Evolutionary conservation across 2,888 invertebrate species (phyloP), one percentile per base, ranked within the genome.

Genomic region (Rhagonycha fulva): DNA sequence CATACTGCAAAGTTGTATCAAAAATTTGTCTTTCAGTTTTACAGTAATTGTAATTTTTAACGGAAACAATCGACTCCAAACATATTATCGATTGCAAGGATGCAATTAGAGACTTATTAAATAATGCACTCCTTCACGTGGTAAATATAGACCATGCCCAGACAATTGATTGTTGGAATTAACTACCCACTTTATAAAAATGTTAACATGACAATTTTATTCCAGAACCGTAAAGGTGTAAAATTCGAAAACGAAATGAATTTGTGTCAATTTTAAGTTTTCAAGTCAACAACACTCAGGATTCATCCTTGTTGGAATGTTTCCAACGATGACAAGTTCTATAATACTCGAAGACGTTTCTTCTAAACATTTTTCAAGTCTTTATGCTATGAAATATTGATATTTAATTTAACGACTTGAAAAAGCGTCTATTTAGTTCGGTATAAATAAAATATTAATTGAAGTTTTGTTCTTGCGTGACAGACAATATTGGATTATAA

Each of bases 1-100:
- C 19, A 19, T 62, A 72, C 77, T 77, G 77, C 74, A 77, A 71
- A 72, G 76, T 73, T 68, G 68, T 30, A 73, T 71, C 71, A 23
- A 28, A 62, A 68, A 71, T 66, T 66, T 66, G 63, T 66, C 63
- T 66, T 66, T n/a, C 26, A 66, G 24, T 66, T n/a, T 66, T 66
- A 19, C 24, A 12, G 26, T 66, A 24, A 47, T 47, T 47, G 7
- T n/a, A 2, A 1, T n/a, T 47, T 7, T 47, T 7, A n/a, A 19
- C 19, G 19, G 19, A 19, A 47, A 47, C 47, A 7, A 47, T 47
- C n/a, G 47, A n/a, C n/a, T n/a, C 4, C 32, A 32, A 32, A 12
- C 12, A 32, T 2, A 7, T 47, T 47, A 47, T 47, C 47, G 47
- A 47, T 47, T n/a, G 47, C 2, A 47, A 47, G n/a, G 9, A 7